Percentiles rank a stretch among this genome's conserved stretches.
Evolutionary conservation across 1,140 invertebrate species (phyloP).

Genomic region (Pseudomyrmex dendroicus): DNA sequence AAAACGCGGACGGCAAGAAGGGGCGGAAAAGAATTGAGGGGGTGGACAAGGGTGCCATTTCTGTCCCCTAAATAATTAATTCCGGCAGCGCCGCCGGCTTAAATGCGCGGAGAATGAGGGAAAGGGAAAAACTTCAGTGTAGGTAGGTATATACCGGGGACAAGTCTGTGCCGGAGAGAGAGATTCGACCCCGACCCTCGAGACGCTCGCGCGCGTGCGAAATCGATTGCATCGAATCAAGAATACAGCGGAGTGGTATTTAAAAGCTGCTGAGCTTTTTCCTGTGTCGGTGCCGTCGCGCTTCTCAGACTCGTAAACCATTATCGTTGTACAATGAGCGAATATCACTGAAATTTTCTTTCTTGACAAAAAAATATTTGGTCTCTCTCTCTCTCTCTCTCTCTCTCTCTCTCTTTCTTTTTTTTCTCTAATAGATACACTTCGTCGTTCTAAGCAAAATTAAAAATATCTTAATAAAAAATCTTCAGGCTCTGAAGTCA

Average conservation of each 20-base stretch:
- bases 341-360: too few species aligned
- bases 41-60: slow-evolving; percentile 80
- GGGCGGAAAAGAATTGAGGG: slow-evolving; percentile 66
- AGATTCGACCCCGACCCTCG: slow-evolving; percentile 64
- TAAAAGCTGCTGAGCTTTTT: slow-evolving; percentile 37
- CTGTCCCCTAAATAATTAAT: slow-evolving; percentile 85
- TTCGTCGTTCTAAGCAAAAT: background rate
- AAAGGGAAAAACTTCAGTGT: slow-evolving; percentile 68
- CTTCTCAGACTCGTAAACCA: background rate
- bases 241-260: slow-evolving; percentile 51
- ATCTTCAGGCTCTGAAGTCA: too few species aligned
- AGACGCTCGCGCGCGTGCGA: slow-evolving; percentile 7
- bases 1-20: slow-evolving; percentile 62
- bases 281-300: background rate
- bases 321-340: background rate
- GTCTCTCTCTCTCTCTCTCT: too few species aligned
- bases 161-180: slow-evolving; percentile 58
- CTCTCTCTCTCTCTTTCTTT: too few species aligned
- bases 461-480: too few species aligned
- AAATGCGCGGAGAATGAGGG: slow-evolving; percentile 73
- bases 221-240: slow-evolving; percentile 65
- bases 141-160: slow-evolving; percentile 43
- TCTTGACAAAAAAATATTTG: background rate
- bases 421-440: background rate
- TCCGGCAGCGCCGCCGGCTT: slow-evolving; percentile 82